Conservation (phyloP, 2,888 invertebrate genomes). For the Eurytoma californica region DNA sequence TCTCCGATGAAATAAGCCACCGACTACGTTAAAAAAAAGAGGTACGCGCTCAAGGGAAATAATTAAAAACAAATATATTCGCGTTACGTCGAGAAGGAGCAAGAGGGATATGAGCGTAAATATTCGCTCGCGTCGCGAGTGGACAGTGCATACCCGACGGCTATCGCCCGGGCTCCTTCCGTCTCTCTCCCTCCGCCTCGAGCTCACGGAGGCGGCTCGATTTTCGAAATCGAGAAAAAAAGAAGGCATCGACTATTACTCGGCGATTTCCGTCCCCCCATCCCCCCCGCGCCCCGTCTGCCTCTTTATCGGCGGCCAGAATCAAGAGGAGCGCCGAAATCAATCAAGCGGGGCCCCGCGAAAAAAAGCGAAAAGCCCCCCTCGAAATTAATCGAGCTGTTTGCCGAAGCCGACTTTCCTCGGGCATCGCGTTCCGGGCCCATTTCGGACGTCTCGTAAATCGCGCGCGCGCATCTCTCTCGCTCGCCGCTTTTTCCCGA, state of each 20-base stretch:
- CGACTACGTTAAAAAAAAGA: conserved; percentile 9
- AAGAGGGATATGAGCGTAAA: too few relatives aligned
- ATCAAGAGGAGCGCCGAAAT: conserved; percentile 37
- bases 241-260: conserved; percentile 3
- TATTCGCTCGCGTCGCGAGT: not conserved
- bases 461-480: conserved; percentile 18
- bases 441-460: conserved; percentile 27
- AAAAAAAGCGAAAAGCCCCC: conserved; percentile 31
- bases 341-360: conserved; percentile 28
- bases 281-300: not conserved
- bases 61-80: conserved; percentile 47
- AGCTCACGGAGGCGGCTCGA: not conserved
- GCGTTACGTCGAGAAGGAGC: not conserved
- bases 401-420: conserved; percentile 37
- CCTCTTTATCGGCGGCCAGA: conserved; percentile 26
- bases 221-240: conserved; percentile 21
- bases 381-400: conserved; percentile 44
- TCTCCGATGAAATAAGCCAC: not conserved
- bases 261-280: not conserved
- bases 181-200: not conserved
- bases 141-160: not conserved
- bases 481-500: not conserved
- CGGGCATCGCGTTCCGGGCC: not conserved
- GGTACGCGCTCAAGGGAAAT: conserved; percentile 30
- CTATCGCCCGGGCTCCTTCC: not conserved